A percentile compares a stretch with the other conserved stretches of the same genome.
These are phyloP conservation scores for Hetaerina titia DNA, from an alignment of 2,888 invertebrate genomes.

Conservation along the genomic window DNA sequence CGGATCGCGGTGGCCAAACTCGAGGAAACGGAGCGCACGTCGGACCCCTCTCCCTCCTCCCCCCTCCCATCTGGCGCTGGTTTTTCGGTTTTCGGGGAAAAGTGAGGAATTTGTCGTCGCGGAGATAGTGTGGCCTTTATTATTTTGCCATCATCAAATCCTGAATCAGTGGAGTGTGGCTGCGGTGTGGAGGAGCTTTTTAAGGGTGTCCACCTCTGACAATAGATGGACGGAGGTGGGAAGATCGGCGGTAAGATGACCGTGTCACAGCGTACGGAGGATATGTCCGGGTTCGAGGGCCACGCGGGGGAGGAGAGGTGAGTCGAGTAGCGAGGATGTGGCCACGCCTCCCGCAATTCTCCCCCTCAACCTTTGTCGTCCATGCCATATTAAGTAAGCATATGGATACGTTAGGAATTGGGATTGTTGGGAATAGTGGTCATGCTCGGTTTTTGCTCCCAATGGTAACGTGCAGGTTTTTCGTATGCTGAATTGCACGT, in stretches of 20 bases:
- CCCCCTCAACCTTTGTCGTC: background rate
- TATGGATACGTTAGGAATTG: background rate
- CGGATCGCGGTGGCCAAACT: background rate
- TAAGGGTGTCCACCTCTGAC: background rate
- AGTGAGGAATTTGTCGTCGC: background rate
- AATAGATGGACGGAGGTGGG: slow-evolving; percentile 40
- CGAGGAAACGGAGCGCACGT: background rate
- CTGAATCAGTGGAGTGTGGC: background rate
- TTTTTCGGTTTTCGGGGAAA: background rate
- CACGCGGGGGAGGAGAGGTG: slow-evolving; percentile 53
- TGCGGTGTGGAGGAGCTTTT: slow-evolving; percentile 15
- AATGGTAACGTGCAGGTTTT: background rate
- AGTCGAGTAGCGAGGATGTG: background rate
- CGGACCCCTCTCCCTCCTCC: background rate
- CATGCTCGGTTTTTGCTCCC: background rate
- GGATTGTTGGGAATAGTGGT: background rate
- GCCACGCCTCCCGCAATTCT: background rate
- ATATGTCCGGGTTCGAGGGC: slow-evolving; percentile 49
- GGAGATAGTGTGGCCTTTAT: background rate
- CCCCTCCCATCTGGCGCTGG: background rate
- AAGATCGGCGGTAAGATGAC: slow-evolving; percentile 50
- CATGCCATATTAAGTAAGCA: background rate
- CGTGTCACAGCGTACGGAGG: slow-evolving; percentile 47
- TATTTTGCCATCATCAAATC: background rate
- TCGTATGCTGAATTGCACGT: background rate